Conservation (phyloP, 2,888 invertebrate genomes). For the Drosophila ezoana region DNA sequence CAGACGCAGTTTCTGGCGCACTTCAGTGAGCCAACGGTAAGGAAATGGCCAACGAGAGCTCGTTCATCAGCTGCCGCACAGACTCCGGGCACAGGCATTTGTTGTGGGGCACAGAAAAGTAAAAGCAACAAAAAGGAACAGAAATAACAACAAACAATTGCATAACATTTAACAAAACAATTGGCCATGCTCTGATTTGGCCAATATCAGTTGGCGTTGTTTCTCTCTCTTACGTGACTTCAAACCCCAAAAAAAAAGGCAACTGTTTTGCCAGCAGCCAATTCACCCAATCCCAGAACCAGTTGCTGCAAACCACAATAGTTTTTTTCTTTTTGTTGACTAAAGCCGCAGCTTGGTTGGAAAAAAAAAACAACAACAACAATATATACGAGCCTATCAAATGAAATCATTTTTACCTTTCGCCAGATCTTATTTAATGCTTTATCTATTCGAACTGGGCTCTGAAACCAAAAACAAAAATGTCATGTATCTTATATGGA, state of each 20-base stretch:
- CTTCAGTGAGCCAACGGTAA: conserved; percentile 83
- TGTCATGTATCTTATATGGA: too few relatives aligned
- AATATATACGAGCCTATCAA: conserved; percentile 18
- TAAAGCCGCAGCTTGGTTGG: conserved; percentile 8
- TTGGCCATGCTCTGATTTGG: conserved; percentile 79
- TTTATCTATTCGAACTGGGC: neutral
- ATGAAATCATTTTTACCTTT: conserved; percentile 69
- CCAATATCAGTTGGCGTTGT: conserved; percentile 62
- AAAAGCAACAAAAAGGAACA: conserved; percentile 58
- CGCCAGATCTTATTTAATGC: conserved; percentile 54
- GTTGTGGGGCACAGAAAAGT: conserved; percentile 44
- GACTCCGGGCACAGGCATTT: conserved; percentile 25
- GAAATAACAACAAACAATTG: conserved; percentile 54
- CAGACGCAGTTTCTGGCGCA: conserved; percentile 84
- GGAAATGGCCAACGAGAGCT: conserved; percentile 52
- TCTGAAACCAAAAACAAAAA: too few relatives aligned
- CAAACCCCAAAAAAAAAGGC: conserved; percentile 37
- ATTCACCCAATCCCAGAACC: conserved; percentile 63
- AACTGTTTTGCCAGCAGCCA: conserved; percentile 47
- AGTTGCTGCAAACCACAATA: conserved; percentile 58
- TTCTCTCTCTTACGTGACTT: conserved; percentile 40
- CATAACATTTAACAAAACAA: conserved; percentile 75
- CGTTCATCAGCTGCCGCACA: conserved; percentile 23
- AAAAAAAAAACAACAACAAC: conserved; percentile 1
- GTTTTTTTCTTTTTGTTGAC: conserved; percentile 1